Percentiles rank a stretch among this genome's conserved stretches.
phyloP scores from a whole-genome alignment of 1,140 invertebrate genomes.

The Sitophilus oryzae region DNA sequence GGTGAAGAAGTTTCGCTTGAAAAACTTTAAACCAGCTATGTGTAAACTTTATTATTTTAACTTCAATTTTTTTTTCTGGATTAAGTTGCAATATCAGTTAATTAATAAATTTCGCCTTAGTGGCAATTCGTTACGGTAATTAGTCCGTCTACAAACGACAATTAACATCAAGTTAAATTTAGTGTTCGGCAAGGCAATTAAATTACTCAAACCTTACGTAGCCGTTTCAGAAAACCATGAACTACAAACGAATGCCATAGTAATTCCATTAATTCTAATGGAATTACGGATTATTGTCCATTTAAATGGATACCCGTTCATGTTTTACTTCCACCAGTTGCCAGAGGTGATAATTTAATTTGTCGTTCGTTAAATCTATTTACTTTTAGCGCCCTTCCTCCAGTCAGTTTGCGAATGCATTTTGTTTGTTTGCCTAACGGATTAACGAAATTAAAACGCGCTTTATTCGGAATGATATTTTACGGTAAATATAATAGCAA shows the following conservation, averaged over 20 bases:
- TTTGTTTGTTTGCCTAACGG: background rate
- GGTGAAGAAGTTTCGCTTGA: too few species aligned
- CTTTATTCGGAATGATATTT: too few species aligned
- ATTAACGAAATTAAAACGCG: background rate
- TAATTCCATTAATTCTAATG: slow-evolving; percentile 21
- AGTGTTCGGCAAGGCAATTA: background rate
- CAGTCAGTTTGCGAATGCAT: slow-evolving; percentile 2
- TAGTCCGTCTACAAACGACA: background rate
- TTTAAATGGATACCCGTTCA: background rate
- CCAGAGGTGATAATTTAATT: slow-evolving; percentile 21
- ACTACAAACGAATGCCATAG: background rate
- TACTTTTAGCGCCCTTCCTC: background rate
- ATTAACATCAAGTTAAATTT: background rate
- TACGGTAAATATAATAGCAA: too few species aligned
- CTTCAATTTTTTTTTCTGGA: too few species aligned
- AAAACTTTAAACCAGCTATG: too few species aligned
- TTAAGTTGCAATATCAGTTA: too few species aligned
- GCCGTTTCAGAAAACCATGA: slow-evolving; percentile 3
- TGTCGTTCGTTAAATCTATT: slow-evolving; percentile 10
- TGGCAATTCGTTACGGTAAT: too few species aligned
- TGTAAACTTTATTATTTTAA: too few species aligned
- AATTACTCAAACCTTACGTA: background rate
- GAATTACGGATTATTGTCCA: slow-evolving; percentile 12
- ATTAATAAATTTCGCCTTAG: too few species aligned
- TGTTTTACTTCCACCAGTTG: slow-evolving; percentile 15